phyloP scores from a whole-genome alignment of 2,888 invertebrate genomes.

The Protodeltote pygarga region DNA sequence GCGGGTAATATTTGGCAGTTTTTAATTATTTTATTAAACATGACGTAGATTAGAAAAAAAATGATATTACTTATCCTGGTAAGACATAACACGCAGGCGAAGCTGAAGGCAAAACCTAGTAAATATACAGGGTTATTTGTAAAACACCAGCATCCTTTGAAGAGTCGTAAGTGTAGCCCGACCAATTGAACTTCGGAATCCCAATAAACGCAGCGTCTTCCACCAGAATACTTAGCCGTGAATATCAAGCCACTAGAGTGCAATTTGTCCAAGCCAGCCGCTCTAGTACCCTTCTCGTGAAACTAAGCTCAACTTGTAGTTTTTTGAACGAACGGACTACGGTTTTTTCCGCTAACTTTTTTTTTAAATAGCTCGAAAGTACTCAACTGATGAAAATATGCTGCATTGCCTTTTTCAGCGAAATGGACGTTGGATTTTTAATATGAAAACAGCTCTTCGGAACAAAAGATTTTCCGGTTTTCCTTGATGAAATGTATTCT shows the following conservation, averaged over 20 bases:
- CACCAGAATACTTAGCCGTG: conserved; percentile 41
- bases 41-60: too few species aligned
- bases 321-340: conserved; percentile 62
- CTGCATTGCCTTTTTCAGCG: conserved; percentile 21
- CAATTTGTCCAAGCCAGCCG: conserved; percentile 75
- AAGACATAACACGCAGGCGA: too few species aligned
- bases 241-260: conserved; percentile 65
- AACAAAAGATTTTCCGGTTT: neutral
- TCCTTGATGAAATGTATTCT: neutral
- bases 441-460: conserved; percentile 3
- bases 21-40: too few species aligned
- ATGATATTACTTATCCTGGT: too few species aligned
- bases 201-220: conserved; percentile 8
- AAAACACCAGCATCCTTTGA: neutral
- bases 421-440: conserved; percentile 16
- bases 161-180: neutral
- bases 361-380: conserved; percentile 42
- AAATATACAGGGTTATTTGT: neutral
- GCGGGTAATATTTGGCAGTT: too few species aligned
- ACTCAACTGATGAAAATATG: conserved; percentile 44
- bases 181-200: neutral
- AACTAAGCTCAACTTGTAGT: conserved; percentile 75
- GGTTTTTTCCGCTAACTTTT: conserved; percentile 54
- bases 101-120: too few species aligned
- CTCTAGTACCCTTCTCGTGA: conserved; percentile 66